Conservation (phyloP, 2,888 invertebrate species). For the Oeneis ivallda region DNA sequence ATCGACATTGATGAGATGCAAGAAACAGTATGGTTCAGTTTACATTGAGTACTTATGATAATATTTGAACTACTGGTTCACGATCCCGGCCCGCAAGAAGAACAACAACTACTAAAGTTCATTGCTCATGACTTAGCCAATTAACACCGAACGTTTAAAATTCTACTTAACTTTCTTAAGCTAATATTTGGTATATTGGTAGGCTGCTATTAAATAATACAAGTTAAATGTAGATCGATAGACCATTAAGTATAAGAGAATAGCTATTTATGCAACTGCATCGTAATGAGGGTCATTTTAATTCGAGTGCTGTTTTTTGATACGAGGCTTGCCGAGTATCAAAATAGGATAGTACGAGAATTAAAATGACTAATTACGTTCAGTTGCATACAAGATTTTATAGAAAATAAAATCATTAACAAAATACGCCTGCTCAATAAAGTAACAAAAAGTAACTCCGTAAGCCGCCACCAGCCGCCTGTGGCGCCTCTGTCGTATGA, state of each 20-base stretch:
- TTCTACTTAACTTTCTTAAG: conserved; percentile 46
- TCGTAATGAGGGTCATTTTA: too few relatives aligned
- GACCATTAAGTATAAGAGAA: background rate
- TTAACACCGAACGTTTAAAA: conserved; percentile 53
- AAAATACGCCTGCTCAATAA: too few relatives aligned
- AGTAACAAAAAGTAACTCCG: too few relatives aligned
- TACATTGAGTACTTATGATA: conserved; percentile 20
- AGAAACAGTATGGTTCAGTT: background rate
- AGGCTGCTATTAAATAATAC: background rate
- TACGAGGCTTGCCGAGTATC: too few relatives aligned
- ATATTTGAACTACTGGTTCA: conserved; percentile 26
- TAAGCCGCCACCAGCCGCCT: too few relatives aligned
- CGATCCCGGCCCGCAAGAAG: conserved; percentile 11
- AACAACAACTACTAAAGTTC: conserved; percentile 28
- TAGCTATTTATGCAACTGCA: too few relatives aligned
- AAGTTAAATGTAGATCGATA: background rate
- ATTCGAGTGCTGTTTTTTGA: too few relatives aligned
- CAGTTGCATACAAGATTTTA: too few relatives aligned
- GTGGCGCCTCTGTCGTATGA: too few relatives aligned
- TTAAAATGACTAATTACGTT: too few relatives aligned
- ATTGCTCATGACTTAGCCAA: conserved; percentile 42
- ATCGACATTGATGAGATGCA: background rate
- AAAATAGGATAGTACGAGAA: too few relatives aligned
- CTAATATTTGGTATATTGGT: conserved; percentile 45
- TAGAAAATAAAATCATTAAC: too few relatives aligned